Conservation (phyloP, 2,113 vertebrate species). For the Callipepla squamata region DNA sequence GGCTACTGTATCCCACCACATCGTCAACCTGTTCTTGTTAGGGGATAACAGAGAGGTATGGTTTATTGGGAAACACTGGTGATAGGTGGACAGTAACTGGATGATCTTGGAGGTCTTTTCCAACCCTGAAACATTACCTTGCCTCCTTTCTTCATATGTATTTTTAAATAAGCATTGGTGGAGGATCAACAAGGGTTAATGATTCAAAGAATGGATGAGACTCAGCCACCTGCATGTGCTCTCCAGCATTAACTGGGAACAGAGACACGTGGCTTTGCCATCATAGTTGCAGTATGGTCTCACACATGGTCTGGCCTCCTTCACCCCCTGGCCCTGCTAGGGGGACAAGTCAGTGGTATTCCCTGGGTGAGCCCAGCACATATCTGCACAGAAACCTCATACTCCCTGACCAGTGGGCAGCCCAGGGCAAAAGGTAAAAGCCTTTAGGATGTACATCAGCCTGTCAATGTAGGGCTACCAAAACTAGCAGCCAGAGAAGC, state of each 20-base stretch:
- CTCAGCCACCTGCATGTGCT: not conserved
- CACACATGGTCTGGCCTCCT: not conserved
- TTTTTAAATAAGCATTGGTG: not conserved
- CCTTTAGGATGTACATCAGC: not conserved
- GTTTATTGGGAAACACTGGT: too few species aligned
- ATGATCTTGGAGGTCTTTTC: too few species aligned
- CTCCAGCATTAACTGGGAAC: not conserved
- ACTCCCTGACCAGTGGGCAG: not conserved
- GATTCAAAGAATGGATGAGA: not conserved
- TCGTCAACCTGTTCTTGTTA: not conserved
- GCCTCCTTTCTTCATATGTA: too few species aligned
- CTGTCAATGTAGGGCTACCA: not conserved
- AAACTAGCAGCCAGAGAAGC: not conserved
- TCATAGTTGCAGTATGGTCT: not conserved
- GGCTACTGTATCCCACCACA: not conserved
- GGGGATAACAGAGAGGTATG: not conserved
- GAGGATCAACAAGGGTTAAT: not conserved
- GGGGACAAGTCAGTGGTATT: not conserved
- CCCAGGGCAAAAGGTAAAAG: not conserved
- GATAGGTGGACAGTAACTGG: too few species aligned
- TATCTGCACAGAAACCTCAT: not conserved
- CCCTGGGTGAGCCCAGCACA: not conserved
- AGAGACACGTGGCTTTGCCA: not conserved
- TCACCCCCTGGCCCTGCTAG: not conserved
- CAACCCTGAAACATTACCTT: not conserved